Percentiles rank a stretch among this genome's conserved stretches.
Conservation (phyloP, 2,888 invertebrate genomes). For the Listrodromus nycthemerus region DNA sequence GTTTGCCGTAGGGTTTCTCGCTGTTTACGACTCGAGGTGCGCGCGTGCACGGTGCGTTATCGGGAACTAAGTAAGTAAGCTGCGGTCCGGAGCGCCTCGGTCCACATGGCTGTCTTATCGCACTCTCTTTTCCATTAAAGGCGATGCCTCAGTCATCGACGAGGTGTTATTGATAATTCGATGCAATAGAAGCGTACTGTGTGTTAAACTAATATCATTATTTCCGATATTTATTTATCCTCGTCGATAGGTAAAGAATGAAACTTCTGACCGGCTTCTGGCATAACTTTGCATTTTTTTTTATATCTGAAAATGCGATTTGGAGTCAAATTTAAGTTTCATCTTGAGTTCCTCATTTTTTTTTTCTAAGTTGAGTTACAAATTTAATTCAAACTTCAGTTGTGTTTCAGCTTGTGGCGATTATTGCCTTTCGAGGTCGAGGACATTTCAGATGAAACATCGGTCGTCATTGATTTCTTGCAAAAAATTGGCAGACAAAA, state of each 20-base stretch:
- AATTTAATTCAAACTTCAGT: too few relatives aligned
- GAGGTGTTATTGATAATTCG: not conserved
- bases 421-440: too few relatives aligned
- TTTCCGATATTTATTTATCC: not conserved
- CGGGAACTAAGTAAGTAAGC: conserved; percentile 7
- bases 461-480: too few relatives aligned
- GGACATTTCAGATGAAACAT: too few relatives aligned
- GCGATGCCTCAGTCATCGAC: not conserved
- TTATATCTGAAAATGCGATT: not conserved
- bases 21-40: not conserved
- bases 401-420: too few relatives aligned
- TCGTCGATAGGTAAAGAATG: not conserved
- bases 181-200: not conserved
- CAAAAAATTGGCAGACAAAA: too few relatives aligned
- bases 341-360: too few relatives aligned
- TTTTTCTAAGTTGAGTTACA: too few relatives aligned
- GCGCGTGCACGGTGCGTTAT: not conserved
- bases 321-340: not conserved
- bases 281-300: not conserved
- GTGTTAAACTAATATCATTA: not conserved
- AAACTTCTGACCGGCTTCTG: not conserved
- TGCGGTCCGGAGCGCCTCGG: not conserved
- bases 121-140: conserved; percentile 1
- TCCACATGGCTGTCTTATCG: not conserved
- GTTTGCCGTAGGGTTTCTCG: conserved; percentile 5